Evolutionary conservation across 2,888 invertebrate species (phyloP), one percentile per base, ranked within the genome.

Genomic region (Iphiclides podalirius): DNA sequence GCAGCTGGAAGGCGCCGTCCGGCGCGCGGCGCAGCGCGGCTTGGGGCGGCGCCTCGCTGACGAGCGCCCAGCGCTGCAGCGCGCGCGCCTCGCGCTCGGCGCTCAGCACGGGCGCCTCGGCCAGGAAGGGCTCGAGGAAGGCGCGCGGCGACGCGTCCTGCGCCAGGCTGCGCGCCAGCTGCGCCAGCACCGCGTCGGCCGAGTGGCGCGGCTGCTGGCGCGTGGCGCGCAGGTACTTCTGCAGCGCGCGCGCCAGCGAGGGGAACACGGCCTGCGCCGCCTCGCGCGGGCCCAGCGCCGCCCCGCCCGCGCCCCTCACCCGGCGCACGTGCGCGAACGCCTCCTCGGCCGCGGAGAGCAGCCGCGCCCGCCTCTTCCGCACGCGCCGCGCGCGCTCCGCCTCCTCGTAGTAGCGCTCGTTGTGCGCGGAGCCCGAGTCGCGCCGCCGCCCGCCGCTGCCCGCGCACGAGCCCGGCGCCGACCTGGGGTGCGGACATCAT

Each of bases 251-350:
- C 0, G 98, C 97, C 90, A 99, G 94, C 4, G 98, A 97, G 1
- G 98, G 98, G 74, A 99, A 99, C 47, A 99, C 97, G 0, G 98
- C 97, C 76, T 98, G 97, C 0, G 99, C 99, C 2, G 99, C 98
- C 85, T 98, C 98, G 64, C 96, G 93, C 0, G 98, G 95, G 70
- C 98, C 97, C 90, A 99, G 94, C 0, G 96, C 94, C 0, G 96
- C 94, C 20, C 94, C 82, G 7, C 66, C 71, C 9, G 76, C 72
- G 2, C 80, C 70, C 0, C 89, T 86, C 54, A 98, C 92, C 28
- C 98, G 90, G 66, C 96, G 95, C 57, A 99, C 97, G 72, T 99
- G 98, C 8, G 98, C 97, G 79, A 99, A 99, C 0, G 99, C 98
- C 72, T 99, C 99, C 79, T 99, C 99, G 0, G 98, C 95, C 0